Conservation (phyloP, 30 jellyfish, hydroid and myxozoan genomes). For the Sanderia malayensis region DNA sequence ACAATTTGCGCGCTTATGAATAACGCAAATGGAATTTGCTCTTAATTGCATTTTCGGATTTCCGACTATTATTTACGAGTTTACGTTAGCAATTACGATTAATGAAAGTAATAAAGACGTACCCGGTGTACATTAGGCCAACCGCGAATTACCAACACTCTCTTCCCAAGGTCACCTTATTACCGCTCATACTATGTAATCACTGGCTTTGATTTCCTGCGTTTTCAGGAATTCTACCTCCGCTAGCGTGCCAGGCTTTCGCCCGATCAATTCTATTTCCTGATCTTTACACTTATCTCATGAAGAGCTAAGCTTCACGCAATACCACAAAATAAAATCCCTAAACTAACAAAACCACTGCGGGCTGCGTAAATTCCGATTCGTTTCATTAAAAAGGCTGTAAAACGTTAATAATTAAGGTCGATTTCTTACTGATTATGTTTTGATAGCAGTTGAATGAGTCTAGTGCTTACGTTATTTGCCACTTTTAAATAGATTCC, state of each 20-base stretch:
- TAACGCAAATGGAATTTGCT: neutral
- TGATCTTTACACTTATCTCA: slow-evolving; percentile 3
- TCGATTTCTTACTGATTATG: neutral
- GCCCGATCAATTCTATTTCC: neutral
- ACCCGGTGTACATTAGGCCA: neutral
- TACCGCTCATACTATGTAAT: no score
- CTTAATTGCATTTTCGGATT: neutral
- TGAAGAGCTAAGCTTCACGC: slow-evolving; percentile 7
- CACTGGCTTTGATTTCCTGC: neutral
- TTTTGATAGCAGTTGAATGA: neutral
- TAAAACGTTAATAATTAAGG: slow-evolving; percentile 22
- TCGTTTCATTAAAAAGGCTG: slow-evolving; percentile 13
- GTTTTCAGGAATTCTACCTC: neutral
- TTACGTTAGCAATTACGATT: neutral
- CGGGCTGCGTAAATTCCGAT: slow-evolving; percentile 13
- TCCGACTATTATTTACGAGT: neutral
- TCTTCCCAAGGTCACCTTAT: no score
- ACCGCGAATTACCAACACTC: no score
- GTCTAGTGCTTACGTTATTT: no score
- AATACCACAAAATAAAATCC: slow-evolving; percentile 4
- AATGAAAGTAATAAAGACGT: neutral
- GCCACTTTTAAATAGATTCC: no score
- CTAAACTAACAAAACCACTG: slow-evolving; percentile 14
- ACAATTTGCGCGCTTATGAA: neutral
- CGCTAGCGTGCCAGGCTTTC: neutral